These are phyloP conservation scores for Crotalus horridus DNA, from an alignment of 2,113 vertebrate species.

Conservation along the genomic window DNA sequence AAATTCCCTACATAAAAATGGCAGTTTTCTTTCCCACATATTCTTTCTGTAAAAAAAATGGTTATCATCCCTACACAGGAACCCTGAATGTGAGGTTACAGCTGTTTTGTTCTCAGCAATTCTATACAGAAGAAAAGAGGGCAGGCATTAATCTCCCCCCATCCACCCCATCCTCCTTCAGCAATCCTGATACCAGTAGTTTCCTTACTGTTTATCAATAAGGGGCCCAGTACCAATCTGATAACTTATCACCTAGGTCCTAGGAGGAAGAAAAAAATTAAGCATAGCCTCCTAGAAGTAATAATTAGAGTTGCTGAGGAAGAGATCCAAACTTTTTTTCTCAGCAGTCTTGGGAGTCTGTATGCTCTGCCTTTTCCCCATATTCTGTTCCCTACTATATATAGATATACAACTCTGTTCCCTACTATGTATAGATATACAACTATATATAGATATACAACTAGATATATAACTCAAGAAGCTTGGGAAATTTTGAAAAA, in stretches of 20 bases:
- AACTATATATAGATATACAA: too few species aligned
- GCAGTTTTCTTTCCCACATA: not conserved
- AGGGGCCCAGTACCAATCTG: not conserved
- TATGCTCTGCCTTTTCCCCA: not conserved
- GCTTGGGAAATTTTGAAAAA: too few species aligned
- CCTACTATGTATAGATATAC: too few species aligned
- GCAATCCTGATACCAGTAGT: not conserved
- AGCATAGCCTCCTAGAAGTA: not conserved
- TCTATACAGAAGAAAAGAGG: not conserved
- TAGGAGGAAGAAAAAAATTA: not conserved
- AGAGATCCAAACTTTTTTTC: not conserved
- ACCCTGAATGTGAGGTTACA: not conserved
- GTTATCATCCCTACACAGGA: not conserved
- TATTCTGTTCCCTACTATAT: not conserved
- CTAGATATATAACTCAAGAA: too few species aligned
- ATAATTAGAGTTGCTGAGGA: not conserved
- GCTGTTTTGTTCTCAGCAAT: not conserved
- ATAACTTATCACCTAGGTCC: not conserved
- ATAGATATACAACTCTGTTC: too few species aligned
- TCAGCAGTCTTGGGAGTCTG: not conserved
- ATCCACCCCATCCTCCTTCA: not conserved
- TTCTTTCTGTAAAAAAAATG: not conserved
- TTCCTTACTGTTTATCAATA: not conserved
- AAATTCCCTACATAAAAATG: not conserved
- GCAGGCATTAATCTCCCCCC: not conserved